phyloP scores from a whole-genome alignment of 2,888 invertebrate genomes.

The Clistopyga incitator region DNA sequence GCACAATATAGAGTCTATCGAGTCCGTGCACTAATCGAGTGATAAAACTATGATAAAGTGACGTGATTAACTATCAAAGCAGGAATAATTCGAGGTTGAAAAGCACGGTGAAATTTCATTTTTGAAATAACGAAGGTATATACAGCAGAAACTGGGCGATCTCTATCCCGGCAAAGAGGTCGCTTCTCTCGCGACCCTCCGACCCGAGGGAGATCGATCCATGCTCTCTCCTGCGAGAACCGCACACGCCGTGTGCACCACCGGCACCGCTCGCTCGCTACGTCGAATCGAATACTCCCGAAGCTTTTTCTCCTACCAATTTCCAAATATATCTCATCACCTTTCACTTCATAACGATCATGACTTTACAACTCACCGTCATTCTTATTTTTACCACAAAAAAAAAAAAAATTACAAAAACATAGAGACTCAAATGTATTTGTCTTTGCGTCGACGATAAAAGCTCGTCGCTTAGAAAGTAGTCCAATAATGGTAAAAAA shows the following conservation, averaged over 20 bases:
- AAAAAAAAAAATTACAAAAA: background rate
- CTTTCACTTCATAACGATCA: background rate
- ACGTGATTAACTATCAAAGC: constrained; percentile 14
- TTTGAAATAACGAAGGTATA: constrained; percentile 25
- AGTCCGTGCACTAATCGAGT: background rate
- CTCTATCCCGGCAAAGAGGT: constrained; percentile 69
- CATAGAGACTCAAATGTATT: too few species aligned
- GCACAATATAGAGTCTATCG: background rate
- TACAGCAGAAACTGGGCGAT: constrained; percentile 35
- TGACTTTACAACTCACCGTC: background rate
- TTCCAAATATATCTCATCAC: background rate
- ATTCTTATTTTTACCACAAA: background rate
- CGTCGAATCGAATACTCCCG: constrained; percentile 29
- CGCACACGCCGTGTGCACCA: constrained; percentile 36
- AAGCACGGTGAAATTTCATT: constrained; percentile 31
- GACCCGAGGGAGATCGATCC: constrained; percentile 79
- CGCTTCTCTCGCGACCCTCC: constrained; percentile 70
- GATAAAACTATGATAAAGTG: background rate
- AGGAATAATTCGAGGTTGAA: constrained; percentile 3
- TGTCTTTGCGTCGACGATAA: background rate
- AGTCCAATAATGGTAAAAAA: background rate
- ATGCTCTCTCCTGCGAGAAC: constrained; percentile 66
- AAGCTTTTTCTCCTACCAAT: constrained; percentile 15
- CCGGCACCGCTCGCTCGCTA: constrained; percentile 39
- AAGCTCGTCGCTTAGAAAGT: background rate